Evolutionary conservation across 2,888 invertebrate genomes (phyloP), one percentile per base, ranked within the genome.

Genomic region (Tenthredo scrophulariae): DNA sequence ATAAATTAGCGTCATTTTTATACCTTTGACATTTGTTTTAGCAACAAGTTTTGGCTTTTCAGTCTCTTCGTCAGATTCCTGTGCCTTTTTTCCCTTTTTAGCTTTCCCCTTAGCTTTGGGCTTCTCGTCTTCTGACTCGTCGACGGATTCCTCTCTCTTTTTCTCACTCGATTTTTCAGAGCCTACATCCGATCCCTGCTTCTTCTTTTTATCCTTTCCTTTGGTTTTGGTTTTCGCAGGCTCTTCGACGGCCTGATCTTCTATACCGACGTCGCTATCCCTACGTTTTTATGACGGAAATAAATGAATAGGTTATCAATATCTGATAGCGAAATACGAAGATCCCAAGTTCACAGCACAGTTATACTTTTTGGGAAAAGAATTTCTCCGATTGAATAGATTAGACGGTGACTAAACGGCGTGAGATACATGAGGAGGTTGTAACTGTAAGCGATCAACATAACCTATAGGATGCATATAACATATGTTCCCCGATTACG

Each of bases 251-350:
- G 88, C 92, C 85, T 94, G 86, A 40, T 89, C 94, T 65, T 95
- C 95, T 85, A 94, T 93, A 83, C 94, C 95, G 89, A 95, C 93
- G 90, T 96, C 96, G 91, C 95, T 96, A 89, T 96, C 96, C 90
- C 96, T 96, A 91, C 89, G 26, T 18, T 9, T 26, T 33, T 2
- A 33, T 2, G 6, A 82, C 9, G 7, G 15, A 26, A 62, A 62
- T 13, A 62, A 62, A 26, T 62, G 13, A 62, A 9, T 22, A 26
- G 26, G 13, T 22, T 26, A 62, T 62, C 33, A 13, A 18, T 50
- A 33, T 77, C 18, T 9, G 0, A 37, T 37, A 37, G n/a, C 70
- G 6, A 22, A 62, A 62, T 70, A 37, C 70, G 37, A 70, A 70
- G 13, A 37, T n/a, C 37, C 33, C 33, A 70, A 58, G 22, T 58